Conservation (phyloP, 2,888 invertebrate genomes). For the Dendrolimus houi region DNA sequence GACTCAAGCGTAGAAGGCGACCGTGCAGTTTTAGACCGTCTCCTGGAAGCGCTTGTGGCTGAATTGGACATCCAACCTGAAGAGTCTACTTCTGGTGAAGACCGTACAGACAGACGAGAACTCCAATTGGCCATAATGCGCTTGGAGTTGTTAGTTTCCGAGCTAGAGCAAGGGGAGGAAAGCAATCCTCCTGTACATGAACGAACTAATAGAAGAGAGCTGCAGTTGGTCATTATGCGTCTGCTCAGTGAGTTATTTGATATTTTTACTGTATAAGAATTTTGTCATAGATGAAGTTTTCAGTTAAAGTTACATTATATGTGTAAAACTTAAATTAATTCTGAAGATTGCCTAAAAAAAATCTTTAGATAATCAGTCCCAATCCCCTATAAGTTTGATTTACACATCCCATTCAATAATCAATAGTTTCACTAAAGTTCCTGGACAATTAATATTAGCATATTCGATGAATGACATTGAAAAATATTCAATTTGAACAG, state of each 20-base stretch:
- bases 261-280: no score
- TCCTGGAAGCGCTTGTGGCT: constrained; percentile 83
- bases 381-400: no score
- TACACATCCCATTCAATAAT: no score
- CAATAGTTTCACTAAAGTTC: no score
- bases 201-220: constrained; percentile 86
- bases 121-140: constrained; percentile 92
- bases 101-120: constrained; percentile 84
- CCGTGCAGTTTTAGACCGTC: constrained; percentile 83
- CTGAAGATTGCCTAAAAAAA: no score
- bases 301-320: no score
- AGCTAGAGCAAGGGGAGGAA: constrained; percentile 77
- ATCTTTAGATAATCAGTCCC: no score
- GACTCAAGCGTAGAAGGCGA: constrained; percentile 91
- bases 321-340: no score
- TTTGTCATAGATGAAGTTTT: no score
- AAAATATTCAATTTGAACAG: no score
- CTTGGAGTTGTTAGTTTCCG: constrained; percentile 82
- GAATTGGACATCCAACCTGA: constrained; percentile 81
- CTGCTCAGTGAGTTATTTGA: constrained; percentile 81
- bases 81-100: constrained; percentile 50
- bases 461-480: no score
- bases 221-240: constrained; percentile 91
- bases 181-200: constrained; percentile 71
- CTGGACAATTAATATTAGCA: no score